Evolutionary conservation across 2,888 invertebrate genomes (phyloP).

Genomic region (Pemphredon lugubris): DNA sequence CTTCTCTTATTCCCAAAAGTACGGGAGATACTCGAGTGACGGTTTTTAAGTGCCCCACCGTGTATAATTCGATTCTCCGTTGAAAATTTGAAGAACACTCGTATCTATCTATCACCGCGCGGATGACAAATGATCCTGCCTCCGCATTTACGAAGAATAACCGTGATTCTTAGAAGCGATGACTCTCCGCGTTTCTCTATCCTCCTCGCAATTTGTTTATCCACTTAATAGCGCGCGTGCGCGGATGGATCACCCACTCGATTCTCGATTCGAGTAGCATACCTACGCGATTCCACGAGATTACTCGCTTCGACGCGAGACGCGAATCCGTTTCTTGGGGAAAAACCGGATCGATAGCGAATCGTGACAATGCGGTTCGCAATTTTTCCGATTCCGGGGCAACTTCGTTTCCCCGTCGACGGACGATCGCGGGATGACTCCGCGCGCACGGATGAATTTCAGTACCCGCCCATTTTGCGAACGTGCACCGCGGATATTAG

Average conservation of each 20-base stretch:
- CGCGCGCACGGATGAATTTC: too few species aligned
- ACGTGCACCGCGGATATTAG: conserved; percentile 3
- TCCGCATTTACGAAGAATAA: conserved; percentile 22
- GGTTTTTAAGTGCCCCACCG: too few species aligned
- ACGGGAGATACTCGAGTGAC: too few species aligned
- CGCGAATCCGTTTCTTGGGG: background rate
- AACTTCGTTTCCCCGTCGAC: too few species aligned
- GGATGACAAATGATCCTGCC: conserved; percentile 40
- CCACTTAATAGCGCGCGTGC: background rate
- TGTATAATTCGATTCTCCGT: conserved; percentile 6
- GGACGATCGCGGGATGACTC: conserved; percentile 5
- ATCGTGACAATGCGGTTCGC: conserved; percentile 5
- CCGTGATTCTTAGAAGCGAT: conserved; percentile 21
- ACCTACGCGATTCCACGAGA: background rate
- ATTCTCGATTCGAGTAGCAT: background rate
- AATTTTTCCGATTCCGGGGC: too few species aligned
- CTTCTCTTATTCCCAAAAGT: too few species aligned
- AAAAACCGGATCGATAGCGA: conserved; percentile 14
- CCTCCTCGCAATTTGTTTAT: background rate
- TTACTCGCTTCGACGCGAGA: background rate
- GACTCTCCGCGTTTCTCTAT: background rate
- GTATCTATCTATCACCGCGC: conserved; percentile 44
- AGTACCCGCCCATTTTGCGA: conserved; percentile 1
- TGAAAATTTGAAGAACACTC: conserved; percentile 42
- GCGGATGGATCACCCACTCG: background rate